phyloP scores from a whole-genome alignment of 2,797 vertebrate species.

The Hirundo rustica region DNA sequence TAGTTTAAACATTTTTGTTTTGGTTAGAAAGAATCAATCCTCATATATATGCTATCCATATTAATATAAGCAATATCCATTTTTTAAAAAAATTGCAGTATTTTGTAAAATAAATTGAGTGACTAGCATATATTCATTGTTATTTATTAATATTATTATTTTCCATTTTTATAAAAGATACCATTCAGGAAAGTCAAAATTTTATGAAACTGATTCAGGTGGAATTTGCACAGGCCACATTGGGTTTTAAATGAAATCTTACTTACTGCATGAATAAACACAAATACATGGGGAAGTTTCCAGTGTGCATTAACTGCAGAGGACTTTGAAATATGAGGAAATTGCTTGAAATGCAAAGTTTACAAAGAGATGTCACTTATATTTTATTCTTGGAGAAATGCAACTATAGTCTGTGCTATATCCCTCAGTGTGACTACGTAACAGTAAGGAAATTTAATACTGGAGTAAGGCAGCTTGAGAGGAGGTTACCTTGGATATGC shows the following conservation, averaged over 20 bases:
- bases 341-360: background rate
- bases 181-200: background rate
- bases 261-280: background rate
- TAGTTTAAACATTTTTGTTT: background rate
- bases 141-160: background rate
- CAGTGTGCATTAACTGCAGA: background rate
- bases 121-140: background rate
- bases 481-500: background rate
- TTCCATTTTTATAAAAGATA: background rate
- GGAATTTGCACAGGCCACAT: background rate
- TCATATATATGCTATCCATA: background rate
- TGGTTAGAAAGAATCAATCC: background rate
- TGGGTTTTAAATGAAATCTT: background rate
- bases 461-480: background rate
- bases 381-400: background rate
- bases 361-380: background rate
- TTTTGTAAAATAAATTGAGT: background rate
- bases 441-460: background rate
- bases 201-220: background rate
- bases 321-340: background rate
- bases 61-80: background rate
- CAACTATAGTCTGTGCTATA: background rate
- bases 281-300: background rate
- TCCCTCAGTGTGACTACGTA: background rate
- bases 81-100: background rate